Conservation (phyloP, 2,113 vertebrate genomes). For the Amblyornis subalaris region DNA sequence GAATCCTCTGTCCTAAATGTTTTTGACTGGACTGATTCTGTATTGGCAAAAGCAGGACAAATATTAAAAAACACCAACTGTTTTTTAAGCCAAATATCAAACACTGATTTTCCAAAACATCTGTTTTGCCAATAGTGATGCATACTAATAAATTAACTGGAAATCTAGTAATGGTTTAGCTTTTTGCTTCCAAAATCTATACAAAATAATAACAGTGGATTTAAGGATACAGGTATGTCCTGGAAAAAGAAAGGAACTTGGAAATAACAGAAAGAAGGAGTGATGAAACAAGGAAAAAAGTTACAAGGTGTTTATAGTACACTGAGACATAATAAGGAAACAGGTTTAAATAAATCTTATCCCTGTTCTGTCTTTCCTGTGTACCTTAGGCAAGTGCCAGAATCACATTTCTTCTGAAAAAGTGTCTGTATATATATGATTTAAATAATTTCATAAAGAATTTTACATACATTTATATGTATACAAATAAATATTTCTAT, state of each 20-base stretch:
- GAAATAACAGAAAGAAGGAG: not conserved
- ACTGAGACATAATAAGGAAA: not conserved
- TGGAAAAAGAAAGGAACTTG: not conserved
- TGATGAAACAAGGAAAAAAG: not conserved
- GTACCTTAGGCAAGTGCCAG: not conserved
- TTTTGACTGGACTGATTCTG: not conserved
- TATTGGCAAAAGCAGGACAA: not conserved
- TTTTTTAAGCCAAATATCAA: not conserved
- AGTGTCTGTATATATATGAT: not conserved
- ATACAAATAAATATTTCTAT: not conserved
- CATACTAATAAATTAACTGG: not conserved
- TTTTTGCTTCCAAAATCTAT: not conserved
- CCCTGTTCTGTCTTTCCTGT: not conserved
- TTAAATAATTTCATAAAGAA: not conserved
- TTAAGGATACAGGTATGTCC: not conserved
- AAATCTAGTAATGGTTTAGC: not conserved
- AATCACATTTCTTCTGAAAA: not conserved
- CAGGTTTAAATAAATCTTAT: not conserved
- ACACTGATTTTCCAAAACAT: not conserved
- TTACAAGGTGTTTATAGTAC: not conserved
- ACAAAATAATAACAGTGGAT: not conserved
- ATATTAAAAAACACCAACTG: accelerated
- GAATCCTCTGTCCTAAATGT: not conserved
- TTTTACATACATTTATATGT: not conserved
- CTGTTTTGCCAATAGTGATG: not conserved